Evolutionary conservation across 2,113 vertebrate species (phyloP), one percentile per base, ranked within the genome.

Genomic region (Loxodonta africana): DNA sequence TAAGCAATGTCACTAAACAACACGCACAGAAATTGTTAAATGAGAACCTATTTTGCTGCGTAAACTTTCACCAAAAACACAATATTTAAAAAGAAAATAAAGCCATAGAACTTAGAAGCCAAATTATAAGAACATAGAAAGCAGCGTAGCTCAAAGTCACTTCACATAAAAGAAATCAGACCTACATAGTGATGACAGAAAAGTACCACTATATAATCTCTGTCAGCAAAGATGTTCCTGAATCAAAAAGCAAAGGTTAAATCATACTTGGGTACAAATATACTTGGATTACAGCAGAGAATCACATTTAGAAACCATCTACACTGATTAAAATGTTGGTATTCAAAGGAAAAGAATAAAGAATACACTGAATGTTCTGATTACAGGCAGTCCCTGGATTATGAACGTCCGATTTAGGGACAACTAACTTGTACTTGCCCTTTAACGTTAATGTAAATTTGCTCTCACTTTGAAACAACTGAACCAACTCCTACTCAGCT

Each of bases 341-440:
- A 90, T 82, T 78, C 57, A 95, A 95, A 92, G 51, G 57, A 63
- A 87, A 87, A 73, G 91, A 69, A 74, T 9, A 84, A 93, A 73
- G 53, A 95, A 67, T 37, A 92, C 71, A 90, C 18, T 74, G 41
- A 89, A 41, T 95, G 67, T 57, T 83, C 87, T 69, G 71, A 46
- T 30, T 26, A 62, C 46, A 83, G 53, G 53, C 53, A 57, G 53
- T 57, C 53, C 53, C 53, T 17, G 15, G 53, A 57, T 57, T 57
- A 57, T 57, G 53, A 57, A 57, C 53, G 15, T 57, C 15, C 15
- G 53, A 57, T 14, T 57, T 17, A 57, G 53, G 14, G 12, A 57
- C 53, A 57, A 57, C 53, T 15, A 57, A 57, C 53, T 57, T 14
- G 4, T 17, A 57, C 11, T 17, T 57, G 11, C 11, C 53, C 53